Percentiles rank a stretch among this genome's conserved stretches.
These are phyloP conservation scores for Rhinichthys klamathensis DNA, from an alignment of 2,113 vertebrate species.

Conservation along the genomic window DNA sequence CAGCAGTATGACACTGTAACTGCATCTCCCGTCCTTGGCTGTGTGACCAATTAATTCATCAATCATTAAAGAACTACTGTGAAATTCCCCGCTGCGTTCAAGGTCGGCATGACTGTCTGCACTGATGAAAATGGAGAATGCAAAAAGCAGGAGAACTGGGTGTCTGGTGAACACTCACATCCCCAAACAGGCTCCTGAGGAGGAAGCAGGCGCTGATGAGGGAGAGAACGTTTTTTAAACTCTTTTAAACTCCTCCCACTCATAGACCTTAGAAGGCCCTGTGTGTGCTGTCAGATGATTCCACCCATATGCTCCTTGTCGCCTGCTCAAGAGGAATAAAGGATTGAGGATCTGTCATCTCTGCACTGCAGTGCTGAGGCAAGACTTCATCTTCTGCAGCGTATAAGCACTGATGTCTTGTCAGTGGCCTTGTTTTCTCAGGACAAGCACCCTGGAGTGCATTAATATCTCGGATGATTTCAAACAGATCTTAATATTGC, in stretches of 20 bases:
- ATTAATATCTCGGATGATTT: constrained; percentile 13
- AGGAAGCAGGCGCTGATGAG: background rate
- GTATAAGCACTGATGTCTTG: constrained; percentile 9
- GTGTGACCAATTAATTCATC: constrained; percentile 4
- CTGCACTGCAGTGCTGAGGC: background rate
- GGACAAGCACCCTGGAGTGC: constrained; percentile 11
- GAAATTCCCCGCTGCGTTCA: background rate
- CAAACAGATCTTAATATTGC: constrained; percentile 7
- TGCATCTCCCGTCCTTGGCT: background rate
- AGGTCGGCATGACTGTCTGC: background rate
- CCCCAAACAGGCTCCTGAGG: background rate
- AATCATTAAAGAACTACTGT: constrained; percentile 24
- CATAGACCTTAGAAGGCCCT: constrained; percentile 29
- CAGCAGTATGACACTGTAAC: background rate
- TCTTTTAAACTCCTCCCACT: constrained; percentile 19
- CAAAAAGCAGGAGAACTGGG: background rate
- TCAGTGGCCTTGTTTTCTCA: constrained; percentile 34
- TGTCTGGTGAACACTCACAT: constrained; percentile 7
- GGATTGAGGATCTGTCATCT: constrained; percentile 30
- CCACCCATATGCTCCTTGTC: constrained; percentile 15
- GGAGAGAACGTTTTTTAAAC: background rate
- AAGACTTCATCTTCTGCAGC: constrained; percentile 15
- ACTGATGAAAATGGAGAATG: constrained; percentile 20
- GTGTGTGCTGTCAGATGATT: constrained; percentile 9
- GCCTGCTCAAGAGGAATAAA: constrained; percentile 30